phyloP scores from a whole-genome alignment of 2,113 vertebrate species.

The Progne subis region DNA sequence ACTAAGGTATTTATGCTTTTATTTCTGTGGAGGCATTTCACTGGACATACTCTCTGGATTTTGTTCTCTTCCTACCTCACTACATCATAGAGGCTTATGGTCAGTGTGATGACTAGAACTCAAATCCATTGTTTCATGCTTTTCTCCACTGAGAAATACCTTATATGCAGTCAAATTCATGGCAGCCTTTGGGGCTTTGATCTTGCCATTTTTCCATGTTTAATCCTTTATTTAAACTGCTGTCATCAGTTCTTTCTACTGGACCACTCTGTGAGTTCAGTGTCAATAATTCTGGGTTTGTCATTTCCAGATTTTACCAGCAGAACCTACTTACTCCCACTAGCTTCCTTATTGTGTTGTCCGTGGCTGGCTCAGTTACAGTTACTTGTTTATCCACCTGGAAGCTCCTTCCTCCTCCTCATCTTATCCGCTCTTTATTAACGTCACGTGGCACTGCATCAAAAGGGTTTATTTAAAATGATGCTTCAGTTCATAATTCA shows the following conservation, averaged over 20 bases:
- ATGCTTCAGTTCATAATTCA: background rate
- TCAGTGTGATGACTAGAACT: background rate
- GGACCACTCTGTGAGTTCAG: background rate
- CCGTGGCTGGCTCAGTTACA: background rate
- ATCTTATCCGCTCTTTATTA: background rate
- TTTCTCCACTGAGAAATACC: background rate
- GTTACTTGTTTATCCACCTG: background rate
- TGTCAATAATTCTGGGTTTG: background rate
- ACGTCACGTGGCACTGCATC: background rate
- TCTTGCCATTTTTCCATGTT: background rate
- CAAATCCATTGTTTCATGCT: background rate
- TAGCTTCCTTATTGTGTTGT: slow-evolving; percentile 5
- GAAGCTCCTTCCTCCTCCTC: background rate
- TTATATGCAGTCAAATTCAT: background rate
- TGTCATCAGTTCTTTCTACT: background rate
- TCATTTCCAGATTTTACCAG: background rate
- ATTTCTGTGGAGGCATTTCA: background rate
- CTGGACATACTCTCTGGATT: background rate
- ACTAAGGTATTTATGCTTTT: background rate
- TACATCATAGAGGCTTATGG: background rate
- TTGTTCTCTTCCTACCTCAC: background rate
- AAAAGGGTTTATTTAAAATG: background rate
- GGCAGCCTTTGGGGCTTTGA: background rate
- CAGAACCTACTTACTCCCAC: slow-evolving; percentile 18
- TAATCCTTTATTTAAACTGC: background rate